Evolutionary conservation across 2,888 invertebrate species (phyloP).

Genomic region (Ctena decussata): DNA sequence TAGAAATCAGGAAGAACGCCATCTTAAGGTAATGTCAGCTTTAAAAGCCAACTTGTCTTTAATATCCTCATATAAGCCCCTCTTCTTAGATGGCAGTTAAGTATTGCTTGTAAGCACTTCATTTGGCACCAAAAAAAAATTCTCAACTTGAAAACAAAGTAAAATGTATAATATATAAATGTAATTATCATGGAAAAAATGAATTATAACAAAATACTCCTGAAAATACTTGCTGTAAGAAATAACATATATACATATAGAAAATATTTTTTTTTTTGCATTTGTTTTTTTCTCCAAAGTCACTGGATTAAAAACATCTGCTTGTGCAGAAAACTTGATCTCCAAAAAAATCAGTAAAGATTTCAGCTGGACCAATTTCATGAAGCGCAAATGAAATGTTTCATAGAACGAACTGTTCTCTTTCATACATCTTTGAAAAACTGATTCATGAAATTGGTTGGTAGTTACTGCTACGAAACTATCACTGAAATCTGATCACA

Average conservation of each 20-base stretch:
- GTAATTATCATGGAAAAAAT: conserved; percentile 62
- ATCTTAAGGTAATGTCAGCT: too few species aligned
- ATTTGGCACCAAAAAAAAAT: conserved; percentile 62
- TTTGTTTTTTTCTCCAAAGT: conserved; percentile 15
- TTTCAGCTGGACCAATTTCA: conserved; percentile 6
- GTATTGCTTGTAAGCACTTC: conserved; percentile 59
- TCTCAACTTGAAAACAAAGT: conserved; percentile 65
- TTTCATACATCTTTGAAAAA: background rate
- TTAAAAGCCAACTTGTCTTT: background rate
- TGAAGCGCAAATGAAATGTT: background rate
- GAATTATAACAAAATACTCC: conserved; percentile 65
- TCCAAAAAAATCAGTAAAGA: conserved; percentile 9
- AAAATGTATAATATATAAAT: conserved; percentile 69
- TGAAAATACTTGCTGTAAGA: conserved; percentile 65
- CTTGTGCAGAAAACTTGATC: conserved; percentile 11
- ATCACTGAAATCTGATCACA: conserved; percentile 16
- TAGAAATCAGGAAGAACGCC: too few species aligned
- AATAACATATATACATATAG: conserved; percentile 63
- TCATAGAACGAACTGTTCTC: background rate
- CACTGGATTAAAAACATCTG: conserved; percentile 16
- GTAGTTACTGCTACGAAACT: background rate
- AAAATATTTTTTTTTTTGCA: conserved; percentile 20
- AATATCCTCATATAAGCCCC: background rate
- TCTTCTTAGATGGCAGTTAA: conserved; percentile 30
- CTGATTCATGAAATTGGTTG: conserved; percentile 8